Conservation (phyloP, 2,888 invertebrate species). For the Apamea monoglypha region DNA sequence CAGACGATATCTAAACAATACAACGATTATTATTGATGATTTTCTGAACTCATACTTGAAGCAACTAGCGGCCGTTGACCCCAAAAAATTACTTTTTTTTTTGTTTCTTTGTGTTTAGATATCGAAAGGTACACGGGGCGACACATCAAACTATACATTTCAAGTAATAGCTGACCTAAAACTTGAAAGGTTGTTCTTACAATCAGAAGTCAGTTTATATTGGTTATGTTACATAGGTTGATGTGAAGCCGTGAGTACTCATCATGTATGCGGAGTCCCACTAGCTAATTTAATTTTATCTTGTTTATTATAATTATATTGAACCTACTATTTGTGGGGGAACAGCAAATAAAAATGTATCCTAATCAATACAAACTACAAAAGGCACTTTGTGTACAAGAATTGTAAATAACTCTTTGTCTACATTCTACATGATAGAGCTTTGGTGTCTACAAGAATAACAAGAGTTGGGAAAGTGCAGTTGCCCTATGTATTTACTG, state of each 20-base stretch:
- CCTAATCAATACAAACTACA: slow-evolving; percentile 48
- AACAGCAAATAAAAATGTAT: slow-evolving; percentile 22
- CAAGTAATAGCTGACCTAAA: background rate
- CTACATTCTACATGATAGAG: slow-evolving; percentile 44
- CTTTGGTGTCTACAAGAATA: slow-evolving; percentile 42
- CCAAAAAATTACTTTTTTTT: background rate
- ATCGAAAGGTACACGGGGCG: background rate
- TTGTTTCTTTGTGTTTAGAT: background rate
- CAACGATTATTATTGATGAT: background rate
- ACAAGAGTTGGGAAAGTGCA: slow-evolving; percentile 52
- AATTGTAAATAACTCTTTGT: slow-evolving; percentile 26
- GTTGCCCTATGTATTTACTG: slow-evolving; percentile 18
- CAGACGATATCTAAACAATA: background rate
- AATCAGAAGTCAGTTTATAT: too few species aligned
- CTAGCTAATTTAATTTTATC: background rate
- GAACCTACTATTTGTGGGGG: background rate
- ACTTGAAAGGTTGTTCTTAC: background rate
- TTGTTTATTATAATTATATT: background rate
- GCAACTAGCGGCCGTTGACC: background rate
- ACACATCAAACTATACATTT: background rate
- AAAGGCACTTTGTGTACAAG: slow-evolving; percentile 57
- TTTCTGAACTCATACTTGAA: background rate
- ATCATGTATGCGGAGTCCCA: background rate
- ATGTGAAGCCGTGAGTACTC: background rate
- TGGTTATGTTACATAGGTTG: background rate